These are phyloP conservation scores for Drosophila repletoides DNA, from an alignment of 1,140 invertebrate species.

Conservation along the genomic window DNA sequence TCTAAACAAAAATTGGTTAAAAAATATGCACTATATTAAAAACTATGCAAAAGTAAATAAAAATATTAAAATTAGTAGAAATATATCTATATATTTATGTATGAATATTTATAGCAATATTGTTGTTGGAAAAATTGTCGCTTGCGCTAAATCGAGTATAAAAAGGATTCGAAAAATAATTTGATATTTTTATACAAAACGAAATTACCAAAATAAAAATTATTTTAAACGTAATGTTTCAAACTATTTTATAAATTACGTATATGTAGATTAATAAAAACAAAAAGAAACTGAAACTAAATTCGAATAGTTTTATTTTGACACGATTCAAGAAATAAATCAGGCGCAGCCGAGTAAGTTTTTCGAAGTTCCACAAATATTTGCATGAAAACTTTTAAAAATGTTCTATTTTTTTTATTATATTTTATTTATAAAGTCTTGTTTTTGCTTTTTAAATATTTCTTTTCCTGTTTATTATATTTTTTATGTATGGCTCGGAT, in stretches of 20 bases:
- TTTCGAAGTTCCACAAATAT: slow-evolving; percentile 1
- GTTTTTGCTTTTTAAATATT: neutral
- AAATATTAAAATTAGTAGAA: slow-evolving; percentile 29
- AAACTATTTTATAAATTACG: slow-evolving; percentile 65
- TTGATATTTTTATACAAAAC: slow-evolving; percentile 72
- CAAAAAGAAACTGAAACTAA: slow-evolving; percentile 29
- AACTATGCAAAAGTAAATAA: slow-evolving; percentile 12
- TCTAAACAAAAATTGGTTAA: slow-evolving; percentile 9
- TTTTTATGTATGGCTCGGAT: too few species aligned
- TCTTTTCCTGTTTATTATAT: too few species aligned
- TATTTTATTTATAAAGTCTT: neutral
- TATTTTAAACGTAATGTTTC: slow-evolving; percentile 34
- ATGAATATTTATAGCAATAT: slow-evolving; percentile 56
- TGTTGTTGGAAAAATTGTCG: slow-evolving; percentile 51
- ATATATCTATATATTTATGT: slow-evolving; percentile 57
- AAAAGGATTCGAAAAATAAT: slow-evolving; percentile 39
- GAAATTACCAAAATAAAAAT: slow-evolving; percentile 17
- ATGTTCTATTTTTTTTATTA: neutral
- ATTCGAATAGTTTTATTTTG: slow-evolving; percentile 11
- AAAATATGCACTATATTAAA: slow-evolving; percentile 9
- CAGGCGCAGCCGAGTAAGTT: slow-evolving; percentile 52
- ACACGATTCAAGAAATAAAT: neutral
- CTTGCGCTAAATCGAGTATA: slow-evolving; percentile 61
- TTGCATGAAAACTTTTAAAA: slow-evolving; percentile 16
- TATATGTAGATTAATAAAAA: slow-evolving; percentile 67